Evolutionary conservation across 2,888 invertebrate genomes (phyloP).

Genomic region (Dilophus febrilis): DNA sequence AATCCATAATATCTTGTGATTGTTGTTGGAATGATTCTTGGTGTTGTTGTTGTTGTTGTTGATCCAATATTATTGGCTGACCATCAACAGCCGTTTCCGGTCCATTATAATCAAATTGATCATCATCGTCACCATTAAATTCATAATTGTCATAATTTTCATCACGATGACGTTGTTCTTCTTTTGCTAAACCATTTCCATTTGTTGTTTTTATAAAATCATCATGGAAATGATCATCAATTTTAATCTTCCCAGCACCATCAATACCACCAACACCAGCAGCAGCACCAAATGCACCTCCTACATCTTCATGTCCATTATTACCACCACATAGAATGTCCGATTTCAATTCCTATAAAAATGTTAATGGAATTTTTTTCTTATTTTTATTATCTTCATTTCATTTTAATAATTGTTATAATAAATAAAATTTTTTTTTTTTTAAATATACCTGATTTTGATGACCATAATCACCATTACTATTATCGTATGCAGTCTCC

Average conservation of each 20-base stretch:
- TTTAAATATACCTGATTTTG: conserved; percentile 13
- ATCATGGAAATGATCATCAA: neutral
- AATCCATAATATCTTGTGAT: too few species aligned
- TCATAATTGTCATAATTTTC: too few species aligned
- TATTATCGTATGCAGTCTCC: conserved; percentile 13
- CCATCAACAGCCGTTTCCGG: conserved; percentile 63
- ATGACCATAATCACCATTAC: conserved; percentile 11
- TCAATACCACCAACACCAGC: too few species aligned
- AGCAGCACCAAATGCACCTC: too few species aligned
- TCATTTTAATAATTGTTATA: too few species aligned
- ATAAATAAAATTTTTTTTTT: too few species aligned
- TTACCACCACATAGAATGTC: too few species aligned
- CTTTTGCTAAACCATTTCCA: neutral
- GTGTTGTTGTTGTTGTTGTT: neutral
- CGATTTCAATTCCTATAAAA: too few species aligned
- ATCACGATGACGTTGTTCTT: conserved; percentile 4
- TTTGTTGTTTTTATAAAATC: neutral
- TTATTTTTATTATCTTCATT: too few species aligned
- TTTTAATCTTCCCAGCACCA: too few species aligned
- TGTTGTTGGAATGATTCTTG: too few species aligned
- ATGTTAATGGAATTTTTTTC: neutral
- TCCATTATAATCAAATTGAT: conserved; percentile 50
- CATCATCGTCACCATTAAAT: conserved; percentile 31
- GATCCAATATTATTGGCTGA: conserved; percentile 28
- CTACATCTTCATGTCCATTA: too few species aligned